Conservation (phyloP, 23 tunicate genomes). For the Trididemnum nubilum region DNA sequence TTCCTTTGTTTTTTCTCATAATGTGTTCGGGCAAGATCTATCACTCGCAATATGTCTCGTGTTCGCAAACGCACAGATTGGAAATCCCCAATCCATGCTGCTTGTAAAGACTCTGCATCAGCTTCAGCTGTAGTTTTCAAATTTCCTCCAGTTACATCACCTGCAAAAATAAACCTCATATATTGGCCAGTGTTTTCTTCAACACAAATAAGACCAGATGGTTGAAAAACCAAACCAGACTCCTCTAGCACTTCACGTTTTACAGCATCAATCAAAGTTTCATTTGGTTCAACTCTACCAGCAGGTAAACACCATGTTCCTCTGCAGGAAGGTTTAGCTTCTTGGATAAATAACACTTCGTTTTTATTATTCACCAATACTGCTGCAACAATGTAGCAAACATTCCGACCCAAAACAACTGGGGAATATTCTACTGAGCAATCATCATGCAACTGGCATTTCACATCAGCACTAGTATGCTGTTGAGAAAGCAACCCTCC, state of each 20-base stretch:
- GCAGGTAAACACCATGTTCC: conserved; percentile 87
- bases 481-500: no score
- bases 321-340: conserved; percentile 72
- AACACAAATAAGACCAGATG: conserved; percentile 59
- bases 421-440: background rate
- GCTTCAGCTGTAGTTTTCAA: conserved; percentile 57
- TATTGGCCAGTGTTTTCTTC: conserved; percentile 59
- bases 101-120: conserved; percentile 76
- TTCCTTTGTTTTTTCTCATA: background rate
- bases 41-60: conserved; percentile 43
- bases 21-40: conserved; percentile 11
- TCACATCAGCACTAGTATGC: no score
- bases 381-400: conserved; percentile 64
- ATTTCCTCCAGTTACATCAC: conserved; percentile 52
- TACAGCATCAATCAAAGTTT: conserved; percentile 61
- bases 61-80: conserved; percentile 32
- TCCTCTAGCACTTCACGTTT: conserved; percentile 85
- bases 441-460: no score
- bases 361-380: conserved; percentile 47
- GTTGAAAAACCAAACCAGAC: conserved; percentile 67
- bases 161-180: conserved; percentile 68
- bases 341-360: conserved; percentile 70
- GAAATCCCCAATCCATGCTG: conserved; percentile 61
- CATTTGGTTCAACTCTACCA: conserved; percentile 85
- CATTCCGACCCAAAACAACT: conserved; percentile 18